These are phyloP conservation scores for Formica aserva DNA, from an alignment of 2,888 invertebrate genomes.

Conservation along the genomic window DNA sequence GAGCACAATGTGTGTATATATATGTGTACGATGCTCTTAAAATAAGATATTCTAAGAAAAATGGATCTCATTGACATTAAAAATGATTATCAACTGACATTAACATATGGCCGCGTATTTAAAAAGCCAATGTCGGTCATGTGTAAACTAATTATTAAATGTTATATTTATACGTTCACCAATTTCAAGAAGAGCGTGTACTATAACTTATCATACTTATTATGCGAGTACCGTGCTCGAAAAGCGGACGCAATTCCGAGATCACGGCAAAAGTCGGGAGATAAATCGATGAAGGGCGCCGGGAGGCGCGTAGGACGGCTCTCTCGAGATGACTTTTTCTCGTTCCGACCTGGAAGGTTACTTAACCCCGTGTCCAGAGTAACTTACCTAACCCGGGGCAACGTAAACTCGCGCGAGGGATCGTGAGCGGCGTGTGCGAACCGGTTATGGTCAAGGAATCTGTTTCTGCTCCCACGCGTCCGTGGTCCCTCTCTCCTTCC, in stretches of 20 bases:
- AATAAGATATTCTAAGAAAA: neutral
- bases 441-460: conserved; percentile 78
- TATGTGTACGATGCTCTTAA: neutral
- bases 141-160: neutral
- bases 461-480: conserved; percentile 81
- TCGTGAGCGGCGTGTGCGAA: conserved; percentile 69
- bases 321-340: conserved; percentile 67
- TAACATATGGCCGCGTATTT: neutral
- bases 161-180: neutral
- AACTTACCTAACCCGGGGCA: conserved; percentile 72
- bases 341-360: conserved; percentile 66
- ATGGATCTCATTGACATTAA: neutral
- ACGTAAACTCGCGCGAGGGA: conserved; percentile 67
- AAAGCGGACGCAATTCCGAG: conserved; percentile 42
- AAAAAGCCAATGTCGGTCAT: neutral
- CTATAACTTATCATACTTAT: neutral
- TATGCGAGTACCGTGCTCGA: conserved; percentile 22
- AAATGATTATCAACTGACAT: neutral
- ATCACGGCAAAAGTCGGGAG: conserved; percentile 48
- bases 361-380: conserved; percentile 70
- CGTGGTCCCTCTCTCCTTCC: conserved; percentile 43
- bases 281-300: conserved; percentile 66
- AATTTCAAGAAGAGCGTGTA: neutral
- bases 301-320: conserved; percentile 53
- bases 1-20: neutral